Evolutionary conservation across 92 coral and sea anemone species (phyloP).

Genomic region (Anthopleura xanthogrammica): DNA sequence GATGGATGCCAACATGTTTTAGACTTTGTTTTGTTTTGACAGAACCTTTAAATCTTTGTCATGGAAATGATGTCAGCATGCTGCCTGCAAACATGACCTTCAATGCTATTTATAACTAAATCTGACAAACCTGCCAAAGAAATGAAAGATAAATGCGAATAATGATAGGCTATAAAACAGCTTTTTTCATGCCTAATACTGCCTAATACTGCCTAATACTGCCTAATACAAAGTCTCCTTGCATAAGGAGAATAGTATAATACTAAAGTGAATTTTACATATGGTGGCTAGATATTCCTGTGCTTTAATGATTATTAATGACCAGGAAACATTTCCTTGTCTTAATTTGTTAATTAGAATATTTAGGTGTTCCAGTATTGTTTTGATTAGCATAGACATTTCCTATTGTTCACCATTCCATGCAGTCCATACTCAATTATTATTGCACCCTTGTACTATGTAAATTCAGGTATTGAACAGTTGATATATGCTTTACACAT

Average conservation of each 20-base stretch:
- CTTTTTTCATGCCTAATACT: too few relatives aligned
- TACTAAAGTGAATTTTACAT: too few relatives aligned
- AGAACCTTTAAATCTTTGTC: background rate
- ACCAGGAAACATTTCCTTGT: conserved; percentile 2
- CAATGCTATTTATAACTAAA: too few relatives aligned
- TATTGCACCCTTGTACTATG: background rate
- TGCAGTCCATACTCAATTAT: background rate
- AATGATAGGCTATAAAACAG: too few relatives aligned
- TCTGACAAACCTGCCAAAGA: too few relatives aligned
- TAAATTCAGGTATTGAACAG: background rate
- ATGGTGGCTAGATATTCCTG: background rate
- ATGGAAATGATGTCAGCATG: background rate
- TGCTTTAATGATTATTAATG: background rate
- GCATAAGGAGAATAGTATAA: too few relatives aligned
- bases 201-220: too few relatives aligned
- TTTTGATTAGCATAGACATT: background rate
- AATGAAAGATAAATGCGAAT: too few relatives aligned
- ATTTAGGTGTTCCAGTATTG: background rate
- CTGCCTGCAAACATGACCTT: background rate
- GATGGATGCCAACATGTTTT: background rate
- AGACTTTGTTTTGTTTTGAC: background rate
- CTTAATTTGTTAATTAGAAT: background rate
- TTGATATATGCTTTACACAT: background rate
- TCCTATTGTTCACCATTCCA: background rate
- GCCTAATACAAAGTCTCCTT: too few relatives aligned